phyloP scores from a whole-genome alignment of 2,113 vertebrate genomes.

The Myrmecophaga tridactyla region DNA sequence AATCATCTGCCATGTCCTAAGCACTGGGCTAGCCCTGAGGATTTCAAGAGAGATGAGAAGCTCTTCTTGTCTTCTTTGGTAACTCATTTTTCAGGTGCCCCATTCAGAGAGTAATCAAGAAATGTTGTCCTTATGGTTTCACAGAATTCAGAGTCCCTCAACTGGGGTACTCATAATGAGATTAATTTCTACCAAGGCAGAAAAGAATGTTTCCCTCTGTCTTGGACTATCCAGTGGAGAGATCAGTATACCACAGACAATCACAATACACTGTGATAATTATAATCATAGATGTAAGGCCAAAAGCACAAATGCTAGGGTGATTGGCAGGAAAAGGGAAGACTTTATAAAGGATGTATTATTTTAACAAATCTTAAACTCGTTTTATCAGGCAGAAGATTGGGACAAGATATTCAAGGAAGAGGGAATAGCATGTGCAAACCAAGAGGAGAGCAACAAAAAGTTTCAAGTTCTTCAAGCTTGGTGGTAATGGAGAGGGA shows the following conservation, averaged over 20 bases:
- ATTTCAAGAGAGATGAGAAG: conserved; percentile 26
- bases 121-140: neutral
- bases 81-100: conserved; percentile 21
- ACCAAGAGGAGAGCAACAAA: neutral
- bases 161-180: neutral
- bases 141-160: neutral
- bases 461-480: neutral
- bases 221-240: neutral
- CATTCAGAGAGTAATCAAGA: neutral
- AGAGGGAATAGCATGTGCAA: neutral
- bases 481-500: neutral
- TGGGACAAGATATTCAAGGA: neutral
- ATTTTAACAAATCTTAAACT: neutral
- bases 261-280: neutral
- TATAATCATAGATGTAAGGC: neutral
- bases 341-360: neutral
- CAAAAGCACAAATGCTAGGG: neutral
- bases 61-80: neutral
- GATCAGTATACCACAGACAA: neutral
- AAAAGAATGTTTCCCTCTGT: neutral
- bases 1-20: neutral
- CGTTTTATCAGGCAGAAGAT: neutral
- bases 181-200: neutral
- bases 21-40: neutral
- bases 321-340: neutral